These are phyloP conservation scores for Aldabrachelys gigantea DNA, from an alignment of 2,113 vertebrate species.

Conservation along the genomic window DNA sequence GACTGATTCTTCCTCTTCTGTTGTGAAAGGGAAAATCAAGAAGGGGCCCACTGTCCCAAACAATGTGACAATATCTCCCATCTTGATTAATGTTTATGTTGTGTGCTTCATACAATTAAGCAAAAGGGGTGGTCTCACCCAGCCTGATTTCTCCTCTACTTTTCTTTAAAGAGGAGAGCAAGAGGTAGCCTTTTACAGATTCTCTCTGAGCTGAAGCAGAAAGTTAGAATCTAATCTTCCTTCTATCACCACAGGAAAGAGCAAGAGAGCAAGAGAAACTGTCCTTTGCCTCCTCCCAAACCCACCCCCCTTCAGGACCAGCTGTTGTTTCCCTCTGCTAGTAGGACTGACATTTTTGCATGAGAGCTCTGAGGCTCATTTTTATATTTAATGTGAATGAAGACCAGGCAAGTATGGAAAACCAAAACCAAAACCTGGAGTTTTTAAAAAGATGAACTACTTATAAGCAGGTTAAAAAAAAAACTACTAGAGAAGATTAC, in stretches of 20 bases:
- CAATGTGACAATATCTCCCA: not conserved
- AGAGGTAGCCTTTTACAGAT: not conserved
- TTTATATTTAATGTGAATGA: not conserved
- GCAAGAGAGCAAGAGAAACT: not conserved
- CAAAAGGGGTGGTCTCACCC: not conserved
- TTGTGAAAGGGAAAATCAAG: not conserved
- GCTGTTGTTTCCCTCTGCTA: not conserved
- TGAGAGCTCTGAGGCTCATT: not conserved
- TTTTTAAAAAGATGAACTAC: not conserved
- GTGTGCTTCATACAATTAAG: not conserved
- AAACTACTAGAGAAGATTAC: not conserved
- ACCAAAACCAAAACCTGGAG: not conserved
- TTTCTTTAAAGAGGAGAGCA: not conserved
- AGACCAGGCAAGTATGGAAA: not conserved
- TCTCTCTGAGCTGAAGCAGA: not conserved
- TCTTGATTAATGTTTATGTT: fast-evolving
- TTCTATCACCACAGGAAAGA: not conserved
- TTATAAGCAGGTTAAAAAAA: not conserved
- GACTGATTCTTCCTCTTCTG: no score
- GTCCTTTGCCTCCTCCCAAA: not conserved
- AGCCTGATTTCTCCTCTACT: not conserved
- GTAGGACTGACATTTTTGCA: not conserved
- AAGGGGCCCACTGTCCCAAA: not conserved
- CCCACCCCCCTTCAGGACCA: not conserved
- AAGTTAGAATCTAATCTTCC: not conserved